Conservation (phyloP, 1,140 invertebrate genomes). For the Drosophila elegans region DNA sequence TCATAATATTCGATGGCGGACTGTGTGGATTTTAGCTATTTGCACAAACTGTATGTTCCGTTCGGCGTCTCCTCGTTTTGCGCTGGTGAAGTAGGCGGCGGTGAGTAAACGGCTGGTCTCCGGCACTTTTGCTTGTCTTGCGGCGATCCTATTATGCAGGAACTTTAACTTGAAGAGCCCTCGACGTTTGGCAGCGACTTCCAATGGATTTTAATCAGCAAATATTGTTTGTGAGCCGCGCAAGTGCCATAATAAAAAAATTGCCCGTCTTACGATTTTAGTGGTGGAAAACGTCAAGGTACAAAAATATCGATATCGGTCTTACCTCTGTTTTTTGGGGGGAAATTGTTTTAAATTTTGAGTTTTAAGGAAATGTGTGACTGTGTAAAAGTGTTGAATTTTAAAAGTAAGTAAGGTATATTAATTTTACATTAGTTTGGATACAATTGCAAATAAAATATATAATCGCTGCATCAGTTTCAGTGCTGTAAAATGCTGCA, state of each 20-base stretch:
- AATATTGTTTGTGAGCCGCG: conserved; percentile 16
- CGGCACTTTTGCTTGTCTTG: conserved; percentile 8
- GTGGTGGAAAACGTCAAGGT: conserved; percentile 39
- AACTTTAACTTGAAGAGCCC: neutral
- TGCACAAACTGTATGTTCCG: conserved; percentile 15
- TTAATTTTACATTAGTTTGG: neutral
- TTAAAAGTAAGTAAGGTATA: neutral
- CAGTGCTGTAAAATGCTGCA: neutral
- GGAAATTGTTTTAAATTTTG: conserved; percentile 37
- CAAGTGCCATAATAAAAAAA: conserved; percentile 66
- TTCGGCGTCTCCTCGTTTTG: conserved; percentile 31
- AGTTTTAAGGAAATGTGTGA: neutral
- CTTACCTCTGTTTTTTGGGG: conserved; percentile 14
- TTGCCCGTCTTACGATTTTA: conserved; percentile 22
- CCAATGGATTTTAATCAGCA: conserved; percentile 2
- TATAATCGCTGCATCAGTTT: neutral
- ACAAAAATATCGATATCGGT: conserved; percentile 21
- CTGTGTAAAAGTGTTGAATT: neutral
- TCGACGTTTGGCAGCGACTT: conserved; percentile 4
- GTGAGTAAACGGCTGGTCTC: neutral
- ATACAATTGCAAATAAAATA: neutral
- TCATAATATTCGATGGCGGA: conserved; percentile 52
- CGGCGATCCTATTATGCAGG: neutral
- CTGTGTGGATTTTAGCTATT: conserved; percentile 24
- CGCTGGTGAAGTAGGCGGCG: neutral